Percentiles rank a stretch among this genome's conserved stretches.
phyloP scores from a whole-genome alignment of 2,113 vertebrate species.

The Notothenia rossii region DNA sequence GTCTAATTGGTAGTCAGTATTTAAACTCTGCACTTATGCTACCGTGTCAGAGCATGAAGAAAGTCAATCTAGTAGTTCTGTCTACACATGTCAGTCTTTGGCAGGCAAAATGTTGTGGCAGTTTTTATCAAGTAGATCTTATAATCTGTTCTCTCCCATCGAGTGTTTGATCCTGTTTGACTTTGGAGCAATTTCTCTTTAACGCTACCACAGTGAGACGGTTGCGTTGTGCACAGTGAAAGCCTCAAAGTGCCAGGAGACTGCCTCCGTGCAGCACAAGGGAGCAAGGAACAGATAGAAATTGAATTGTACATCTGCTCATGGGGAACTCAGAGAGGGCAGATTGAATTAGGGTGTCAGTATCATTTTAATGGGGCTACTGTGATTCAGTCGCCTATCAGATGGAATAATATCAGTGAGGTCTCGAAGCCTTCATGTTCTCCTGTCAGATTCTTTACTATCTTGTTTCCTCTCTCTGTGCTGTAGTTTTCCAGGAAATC shows the following conservation, averaged over 20 bases:
- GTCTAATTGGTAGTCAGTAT: neutral
- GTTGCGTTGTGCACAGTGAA: constrained; percentile 48
- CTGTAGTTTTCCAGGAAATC: constrained; percentile 39
- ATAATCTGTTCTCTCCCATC: constrained; percentile 32
- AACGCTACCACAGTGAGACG: constrained; percentile 47
- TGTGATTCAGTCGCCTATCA: constrained; percentile 70
- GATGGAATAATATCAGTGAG: constrained; percentile 62
- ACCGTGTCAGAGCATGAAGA: constrained; percentile 17
- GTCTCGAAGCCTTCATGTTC: constrained; percentile 50
- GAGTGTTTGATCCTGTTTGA: constrained; percentile 34
- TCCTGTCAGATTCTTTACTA: constrained; percentile 37
- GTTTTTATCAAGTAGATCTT: constrained; percentile 55
- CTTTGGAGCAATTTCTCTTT: constrained; percentile 45
- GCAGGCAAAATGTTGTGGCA: constrained; percentile 39
- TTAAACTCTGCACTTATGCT: constrained; percentile 3
- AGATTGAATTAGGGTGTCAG: constrained; percentile 80
- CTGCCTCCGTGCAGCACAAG: constrained; percentile 43
- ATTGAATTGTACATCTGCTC: constrained; percentile 78
- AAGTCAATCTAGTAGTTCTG: constrained; percentile 20
- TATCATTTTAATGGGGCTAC: constrained; percentile 74
- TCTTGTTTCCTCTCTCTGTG: constrained; percentile 18
- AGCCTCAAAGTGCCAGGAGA: constrained; percentile 59
- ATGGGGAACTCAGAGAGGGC: constrained; percentile 69
- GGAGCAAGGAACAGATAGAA: constrained; percentile 69
- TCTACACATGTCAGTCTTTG: constrained; percentile 48